Conservation (phyloP, 1,140 invertebrate genomes). For the Wasmannia auropunctata region DNA sequence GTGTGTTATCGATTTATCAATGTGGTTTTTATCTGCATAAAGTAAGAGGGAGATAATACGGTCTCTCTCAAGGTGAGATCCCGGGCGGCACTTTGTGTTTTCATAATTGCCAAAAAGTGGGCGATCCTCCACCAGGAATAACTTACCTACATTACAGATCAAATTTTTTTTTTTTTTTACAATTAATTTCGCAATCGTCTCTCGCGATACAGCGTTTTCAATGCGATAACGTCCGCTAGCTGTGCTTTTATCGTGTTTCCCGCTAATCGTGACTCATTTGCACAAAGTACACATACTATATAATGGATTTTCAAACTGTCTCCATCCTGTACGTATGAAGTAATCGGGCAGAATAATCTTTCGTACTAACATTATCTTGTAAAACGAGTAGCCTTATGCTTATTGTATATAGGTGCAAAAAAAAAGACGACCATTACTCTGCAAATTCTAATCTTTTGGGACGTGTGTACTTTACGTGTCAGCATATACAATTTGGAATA, state of each 20-base stretch:
- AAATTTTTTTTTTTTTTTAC: not conserved
- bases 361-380: conserved; percentile 38
- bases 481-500: conserved; percentile 6
- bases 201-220: not conserved
- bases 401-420: not conserved
- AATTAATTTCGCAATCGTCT: conserved; percentile 31
- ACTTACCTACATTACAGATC: conserved; percentile 62
- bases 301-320: conserved; percentile 26
- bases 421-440: not conserved
- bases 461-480: conserved; percentile 3
- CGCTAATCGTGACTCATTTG: conserved; percentile 35
- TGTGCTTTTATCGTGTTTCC: conserved; percentile 39
- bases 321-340: conserved; percentile 17
- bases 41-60: not conserved
- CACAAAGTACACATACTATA: conserved; percentile 35
- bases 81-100: not conserved
- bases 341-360: conserved; percentile 4
- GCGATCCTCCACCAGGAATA: not conserved
- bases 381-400: not conserved
- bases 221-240: conserved; percentile 32
- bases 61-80: not conserved
- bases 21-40: conserved; percentile 28
- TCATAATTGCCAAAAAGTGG: conserved; percentile 1
- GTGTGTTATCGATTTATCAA: not conserved
- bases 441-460: conserved; percentile 14